Percentiles rank a stretch among this genome's conserved stretches.
phyloP scores from a whole-genome alignment of 2,888 invertebrate species.

The Myopa tessellatipennis region DNA sequence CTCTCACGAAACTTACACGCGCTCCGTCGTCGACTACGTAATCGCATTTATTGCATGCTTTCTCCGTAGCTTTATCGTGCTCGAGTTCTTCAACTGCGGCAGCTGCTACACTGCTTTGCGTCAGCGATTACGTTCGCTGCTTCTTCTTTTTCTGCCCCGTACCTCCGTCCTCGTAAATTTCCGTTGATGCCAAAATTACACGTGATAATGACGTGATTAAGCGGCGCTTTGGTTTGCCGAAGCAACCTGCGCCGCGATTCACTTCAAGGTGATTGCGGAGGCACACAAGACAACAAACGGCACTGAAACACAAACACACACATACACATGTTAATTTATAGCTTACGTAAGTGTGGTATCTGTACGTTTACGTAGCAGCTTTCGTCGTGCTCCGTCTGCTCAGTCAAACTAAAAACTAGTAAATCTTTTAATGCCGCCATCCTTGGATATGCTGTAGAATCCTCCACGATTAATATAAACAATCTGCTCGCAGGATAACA shows the following conservation, averaged over 20 bases:
- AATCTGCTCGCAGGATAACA: slow-evolving; percentile 1
- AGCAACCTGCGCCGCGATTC: neutral
- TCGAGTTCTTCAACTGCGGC: slow-evolving; percentile 11
- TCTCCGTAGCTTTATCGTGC: slow-evolving; percentile 1
- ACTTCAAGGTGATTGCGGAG: slow-evolving; percentile 2
- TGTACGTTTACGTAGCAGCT: neutral
- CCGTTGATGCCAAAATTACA: slow-evolving; percentile 61
- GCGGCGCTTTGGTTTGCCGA: slow-evolving; percentile 24
- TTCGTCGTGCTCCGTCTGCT: neutral
- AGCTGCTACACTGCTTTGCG: slow-evolving; percentile 7
- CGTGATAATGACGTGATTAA: slow-evolving; percentile 65
- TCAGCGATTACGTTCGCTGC: slow-evolving; percentile 40
- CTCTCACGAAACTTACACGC: neutral
- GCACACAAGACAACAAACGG: neutral
- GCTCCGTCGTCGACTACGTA: neutral
- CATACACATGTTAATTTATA: neutral
- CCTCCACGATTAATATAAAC: slow-evolving; percentile 16
- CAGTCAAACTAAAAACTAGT: slow-evolving; percentile 2
- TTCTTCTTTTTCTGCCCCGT: slow-evolving; percentile 28
- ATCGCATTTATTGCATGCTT: slow-evolving; percentile 16
- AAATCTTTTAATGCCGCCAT: slow-evolving; percentile 32
- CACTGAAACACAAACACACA: neutral
- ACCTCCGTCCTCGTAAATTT: slow-evolving; percentile 60
- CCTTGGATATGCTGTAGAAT: slow-evolving; percentile 11
- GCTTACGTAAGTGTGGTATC: neutral